Evolutionary conservation across 2,888 invertebrate species (phyloP), one percentile per base, ranked within the genome.

Genomic region (Physocephala rufipes): DNA sequence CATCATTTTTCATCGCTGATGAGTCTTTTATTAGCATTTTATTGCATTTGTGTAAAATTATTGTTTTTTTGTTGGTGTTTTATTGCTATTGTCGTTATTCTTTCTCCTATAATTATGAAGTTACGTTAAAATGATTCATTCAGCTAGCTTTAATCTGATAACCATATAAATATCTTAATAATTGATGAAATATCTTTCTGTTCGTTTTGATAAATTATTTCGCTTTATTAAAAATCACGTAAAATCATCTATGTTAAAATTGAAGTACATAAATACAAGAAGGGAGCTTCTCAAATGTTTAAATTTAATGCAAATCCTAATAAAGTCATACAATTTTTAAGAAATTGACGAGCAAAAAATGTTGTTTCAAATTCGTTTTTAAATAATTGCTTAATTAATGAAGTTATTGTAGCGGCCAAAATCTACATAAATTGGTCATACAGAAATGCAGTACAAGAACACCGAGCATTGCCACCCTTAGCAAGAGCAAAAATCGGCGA

Each of bases 11-110:
- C 77, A 79, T 80, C 78, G 80, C 79, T 81, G 81, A 82, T 82
- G 82, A 82, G 80, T 77, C 76, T 82, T 82, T 82, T 82, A 82
- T 82, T 82, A 81, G 80, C 81, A 76, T 79, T 81, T 82, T 79
- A 73, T 75, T 70, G 68, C 21, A 47, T 49, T 63, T 45, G 45
- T 49, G n/a, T 16, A n/a, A n/a, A 7, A 19, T 12, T 49, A 49
- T 12, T 49, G 5, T 49, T 47, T 15, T 47, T 47, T 1, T 47
- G 16, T 36, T 63, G 19, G 19, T 21, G 45, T n/a, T n/a, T 45
- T 63, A 3, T 63, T 43, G 62, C n/a, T 21, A 16, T 36, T 62
- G 21, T 3, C 45, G 49, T 24, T 45, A 45, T 63, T 21, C n/a
- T 16, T 19, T 30, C 43, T 43, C 47, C 16, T 16, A 47, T 16